phyloP scores from a whole-genome alignment of 2,888 invertebrate species.

The Sepiola atlantica region DNA sequence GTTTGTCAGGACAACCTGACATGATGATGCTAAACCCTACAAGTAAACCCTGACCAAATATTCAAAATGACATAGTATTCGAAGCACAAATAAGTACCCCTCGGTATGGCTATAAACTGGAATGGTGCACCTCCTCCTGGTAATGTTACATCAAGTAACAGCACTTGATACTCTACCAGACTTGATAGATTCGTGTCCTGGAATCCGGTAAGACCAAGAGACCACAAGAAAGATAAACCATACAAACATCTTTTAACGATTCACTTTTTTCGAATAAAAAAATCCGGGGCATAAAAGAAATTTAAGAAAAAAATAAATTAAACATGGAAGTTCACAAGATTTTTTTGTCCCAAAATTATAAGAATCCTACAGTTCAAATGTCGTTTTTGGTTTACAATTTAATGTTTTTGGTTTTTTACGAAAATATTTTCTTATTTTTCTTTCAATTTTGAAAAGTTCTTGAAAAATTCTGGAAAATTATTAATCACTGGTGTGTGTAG shows the following conservation, averaged over 20 bases:
- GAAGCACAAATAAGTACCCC: too few relatives aligned
- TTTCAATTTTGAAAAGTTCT: background rate
- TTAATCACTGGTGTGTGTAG: background rate
- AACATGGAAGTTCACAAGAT: background rate
- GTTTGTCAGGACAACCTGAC: too few relatives aligned
- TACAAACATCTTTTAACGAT: background rate
- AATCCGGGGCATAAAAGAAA: background rate
- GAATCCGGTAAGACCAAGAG: too few relatives aligned
- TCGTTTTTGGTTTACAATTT: background rate
- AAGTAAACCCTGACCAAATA: too few relatives aligned
- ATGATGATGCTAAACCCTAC: too few relatives aligned
- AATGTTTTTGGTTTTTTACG: background rate
- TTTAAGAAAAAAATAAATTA: background rate
- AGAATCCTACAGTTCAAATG: background rate
- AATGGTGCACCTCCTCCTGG: too few relatives aligned
- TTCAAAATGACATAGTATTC: too few relatives aligned
- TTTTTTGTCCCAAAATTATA: background rate
- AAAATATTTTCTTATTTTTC: background rate
- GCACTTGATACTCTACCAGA: too few relatives aligned
- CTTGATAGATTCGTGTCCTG: too few relatives aligned
- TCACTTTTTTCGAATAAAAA: background rate
- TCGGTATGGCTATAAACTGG: too few relatives aligned
- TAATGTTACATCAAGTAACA: too few relatives aligned
- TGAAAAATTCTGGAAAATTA: background rate
- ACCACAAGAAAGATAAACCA: too few relatives aligned